Percentiles rank a stretch among this genome's conserved stretches.
Evolutionary conservation across 2,888 invertebrate genomes (phyloP).

Genomic region (Hirtodrosophila alboralis): DNA sequence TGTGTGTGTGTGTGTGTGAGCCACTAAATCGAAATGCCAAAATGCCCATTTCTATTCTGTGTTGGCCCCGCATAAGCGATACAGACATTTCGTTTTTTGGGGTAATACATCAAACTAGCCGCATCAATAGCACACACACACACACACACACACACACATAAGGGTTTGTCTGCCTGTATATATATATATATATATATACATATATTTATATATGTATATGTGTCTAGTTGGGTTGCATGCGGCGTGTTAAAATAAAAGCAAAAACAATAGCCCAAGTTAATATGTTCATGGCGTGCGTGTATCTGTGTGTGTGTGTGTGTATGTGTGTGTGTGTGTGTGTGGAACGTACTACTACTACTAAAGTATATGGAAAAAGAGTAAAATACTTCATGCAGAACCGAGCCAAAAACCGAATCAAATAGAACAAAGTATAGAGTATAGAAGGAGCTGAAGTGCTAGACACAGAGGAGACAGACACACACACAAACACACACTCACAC

Average conservation of each 20-base stretch:
- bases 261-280: slow-evolving; percentile 79
- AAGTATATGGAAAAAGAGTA: slow-evolving; percentile 68
- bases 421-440: slow-evolving; percentile 18
- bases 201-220: slow-evolving; percentile 21
- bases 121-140: slow-evolving; percentile 78
- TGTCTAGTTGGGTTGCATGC: slow-evolving; percentile 64
- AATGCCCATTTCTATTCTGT: slow-evolving; percentile 80
- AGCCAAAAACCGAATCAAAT: slow-evolving; percentile 53
- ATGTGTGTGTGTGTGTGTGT: too few relatives aligned
- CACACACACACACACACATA: slow-evolving; percentile 27
- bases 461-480: slow-evolving; percentile 10
- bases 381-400: slow-evolving; percentile 80
- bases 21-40: slow-evolving; percentile 80
- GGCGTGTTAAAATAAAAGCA: slow-evolving; percentile 76
- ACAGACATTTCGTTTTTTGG: slow-evolving; percentile 79
- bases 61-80: slow-evolving; percentile 80
- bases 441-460: slow-evolving; percentile 18
- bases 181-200: slow-evolving; percentile 10
- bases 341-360: too few relatives aligned
- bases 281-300: slow-evolving; percentile 54
- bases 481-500: too few relatives aligned
- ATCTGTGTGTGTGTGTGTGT: slow-evolving; percentile 4
- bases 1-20: slow-evolving; percentile 54
- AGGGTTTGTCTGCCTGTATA: not conserved
- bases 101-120: slow-evolving; percentile 83